These are phyloP conservation scores for Spinus olivaceus DNA, from an alignment of 2,797 vertebrate species.

Conservation along the genomic window DNA sequence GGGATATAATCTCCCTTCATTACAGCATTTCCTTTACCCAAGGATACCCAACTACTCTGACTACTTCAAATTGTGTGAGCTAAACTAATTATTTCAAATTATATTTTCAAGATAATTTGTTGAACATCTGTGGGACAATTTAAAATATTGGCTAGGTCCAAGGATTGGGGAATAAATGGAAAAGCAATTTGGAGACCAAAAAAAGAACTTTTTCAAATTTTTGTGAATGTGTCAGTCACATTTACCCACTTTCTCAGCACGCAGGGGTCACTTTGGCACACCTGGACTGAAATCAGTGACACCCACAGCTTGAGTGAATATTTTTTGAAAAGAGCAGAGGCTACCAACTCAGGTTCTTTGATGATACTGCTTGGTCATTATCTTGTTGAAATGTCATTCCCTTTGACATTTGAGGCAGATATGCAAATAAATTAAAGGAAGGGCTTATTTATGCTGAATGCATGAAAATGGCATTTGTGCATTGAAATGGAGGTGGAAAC, in stretches of 20 bases:
- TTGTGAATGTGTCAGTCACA: not conserved
- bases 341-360: slow-evolving; percentile 5
- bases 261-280: not conserved
- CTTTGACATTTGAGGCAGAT: slow-evolving; percentile 7
- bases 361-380: not conserved
- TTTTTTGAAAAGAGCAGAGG: not conserved
- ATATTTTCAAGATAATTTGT: not conserved
- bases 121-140: not conserved
- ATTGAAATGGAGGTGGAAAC: not conserved
- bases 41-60: not conserved
- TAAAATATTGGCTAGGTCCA: not conserved
- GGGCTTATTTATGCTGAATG: not conserved
- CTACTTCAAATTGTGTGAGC: not conserved
- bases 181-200: not conserved
- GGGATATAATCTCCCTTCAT: not conserved
- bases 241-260: not conserved
- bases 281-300: not conserved
- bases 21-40: not conserved
- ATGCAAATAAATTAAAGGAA: not conserved
- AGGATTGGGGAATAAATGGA: not conserved
- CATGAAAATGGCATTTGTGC: not conserved
- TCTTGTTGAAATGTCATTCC: not conserved
- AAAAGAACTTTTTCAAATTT: not conserved
- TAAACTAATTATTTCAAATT: not conserved
- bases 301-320: not conserved